phyloP scores from a whole-genome alignment of 35 echinoderm and acorn worm genomes.

The Hemicentrotus pulcherrimus region DNA sequence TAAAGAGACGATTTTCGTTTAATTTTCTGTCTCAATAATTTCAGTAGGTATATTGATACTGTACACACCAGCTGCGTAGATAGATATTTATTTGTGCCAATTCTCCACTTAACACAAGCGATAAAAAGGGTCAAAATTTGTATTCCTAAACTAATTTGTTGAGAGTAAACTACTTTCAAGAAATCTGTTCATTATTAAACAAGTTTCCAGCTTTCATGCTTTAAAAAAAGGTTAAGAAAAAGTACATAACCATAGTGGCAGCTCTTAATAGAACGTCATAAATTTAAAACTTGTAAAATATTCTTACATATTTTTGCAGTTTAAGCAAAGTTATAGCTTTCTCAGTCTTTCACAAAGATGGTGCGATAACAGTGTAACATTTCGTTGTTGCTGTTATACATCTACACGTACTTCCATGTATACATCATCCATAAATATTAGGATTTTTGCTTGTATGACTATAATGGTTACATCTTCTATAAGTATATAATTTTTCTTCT shows the following conservation, averaged over 20 bases:
- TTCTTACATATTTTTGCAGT: neutral
- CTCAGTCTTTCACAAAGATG: neutral
- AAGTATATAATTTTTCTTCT: neutral
- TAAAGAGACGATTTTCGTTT: neutral
- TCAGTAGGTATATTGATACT: neutral
- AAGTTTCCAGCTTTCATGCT: neutral
- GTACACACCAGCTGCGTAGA: conserved; percentile 9
- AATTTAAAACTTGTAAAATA: neutral
- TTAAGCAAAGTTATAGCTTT: neutral
- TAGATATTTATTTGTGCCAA: neutral
- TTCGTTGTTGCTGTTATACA: neutral
- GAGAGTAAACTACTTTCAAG: neutral
- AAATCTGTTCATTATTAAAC: neutral
- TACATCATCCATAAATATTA: neutral
- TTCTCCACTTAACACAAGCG: neutral
- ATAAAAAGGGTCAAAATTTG: neutral
- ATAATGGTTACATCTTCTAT: too few species aligned
- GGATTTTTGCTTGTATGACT: too few species aligned
- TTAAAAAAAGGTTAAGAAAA: too few species aligned
- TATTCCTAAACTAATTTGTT: too few species aligned
- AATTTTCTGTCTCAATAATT: neutral
- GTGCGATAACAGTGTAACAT: neutral
- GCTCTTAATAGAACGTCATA: neutral
- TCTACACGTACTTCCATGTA: neutral
- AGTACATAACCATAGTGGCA: neutral